Conservation (phyloP, 2,797 vertebrate species). For the Harpagifer antarcticus region DNA sequence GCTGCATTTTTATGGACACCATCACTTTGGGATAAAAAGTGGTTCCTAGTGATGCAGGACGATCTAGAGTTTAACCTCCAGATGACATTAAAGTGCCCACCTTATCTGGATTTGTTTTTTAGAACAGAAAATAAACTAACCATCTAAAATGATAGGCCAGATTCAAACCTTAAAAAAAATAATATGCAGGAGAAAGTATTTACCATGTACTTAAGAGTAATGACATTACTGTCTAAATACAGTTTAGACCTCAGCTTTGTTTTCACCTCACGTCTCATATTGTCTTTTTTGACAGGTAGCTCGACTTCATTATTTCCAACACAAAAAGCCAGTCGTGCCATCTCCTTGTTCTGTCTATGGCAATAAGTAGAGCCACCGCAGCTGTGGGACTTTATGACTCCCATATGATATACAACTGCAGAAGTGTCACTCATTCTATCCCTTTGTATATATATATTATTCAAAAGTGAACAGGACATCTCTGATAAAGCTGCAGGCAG, state of each 20-base stretch:
- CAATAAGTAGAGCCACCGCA: conserved; percentile 8
- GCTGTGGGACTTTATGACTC: neutral
- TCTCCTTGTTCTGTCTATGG: too few species aligned
- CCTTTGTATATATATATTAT: neutral
- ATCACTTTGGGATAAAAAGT: neutral
- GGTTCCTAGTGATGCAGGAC: neutral
- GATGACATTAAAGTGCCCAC: neutral
- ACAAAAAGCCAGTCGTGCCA: too few species aligned
- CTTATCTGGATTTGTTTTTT: neutral
- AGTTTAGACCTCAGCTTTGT: neutral
- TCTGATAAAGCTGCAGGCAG: neutral
- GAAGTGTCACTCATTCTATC: neutral
- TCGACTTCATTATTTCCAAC: too few species aligned
- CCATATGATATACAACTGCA: neutral
- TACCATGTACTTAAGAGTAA: neutral
- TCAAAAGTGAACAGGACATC: neutral
- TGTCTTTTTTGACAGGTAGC: neutral
- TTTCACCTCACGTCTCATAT: neutral
- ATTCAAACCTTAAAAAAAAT: too few species aligned
- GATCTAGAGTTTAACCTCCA: conserved; percentile 1
- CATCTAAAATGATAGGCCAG: too few species aligned
- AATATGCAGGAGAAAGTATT: too few species aligned
- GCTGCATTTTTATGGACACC: neutral
- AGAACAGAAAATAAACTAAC: too few species aligned
- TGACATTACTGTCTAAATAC: neutral